phyloP scores from a whole-genome alignment of 2,888 invertebrate genomes.

The Muscina levida region DNA sequence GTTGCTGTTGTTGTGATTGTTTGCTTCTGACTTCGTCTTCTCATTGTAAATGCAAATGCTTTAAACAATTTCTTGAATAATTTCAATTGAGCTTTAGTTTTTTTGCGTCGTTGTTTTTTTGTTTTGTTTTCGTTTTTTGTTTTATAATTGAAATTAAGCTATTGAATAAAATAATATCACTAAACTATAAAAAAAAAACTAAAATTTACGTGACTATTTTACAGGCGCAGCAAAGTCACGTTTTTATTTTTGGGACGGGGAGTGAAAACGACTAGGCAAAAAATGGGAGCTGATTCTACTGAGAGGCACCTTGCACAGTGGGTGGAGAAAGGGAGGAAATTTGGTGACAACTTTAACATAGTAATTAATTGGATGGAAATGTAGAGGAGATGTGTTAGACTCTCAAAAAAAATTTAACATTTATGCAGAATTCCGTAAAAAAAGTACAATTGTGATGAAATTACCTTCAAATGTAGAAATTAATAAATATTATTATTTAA shows the following conservation, averaged over 20 bases:
- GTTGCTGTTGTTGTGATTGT: slow-evolving; percentile 33
- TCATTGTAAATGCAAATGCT: slow-evolving; percentile 11
- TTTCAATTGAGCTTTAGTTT: slow-evolving; percentile 38
- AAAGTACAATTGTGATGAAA: too few species aligned
- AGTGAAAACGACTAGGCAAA: slow-evolving; percentile 17
- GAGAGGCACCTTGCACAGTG: slow-evolving; percentile 43
- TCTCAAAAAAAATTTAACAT: too few species aligned
- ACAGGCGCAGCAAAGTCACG: slow-evolving; percentile 75
- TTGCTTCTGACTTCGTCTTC: slow-evolving; percentile 13
- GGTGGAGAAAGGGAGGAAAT: too few species aligned
- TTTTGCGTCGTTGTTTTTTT: slow-evolving; percentile 36
- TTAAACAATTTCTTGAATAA: slow-evolving; percentile 5
- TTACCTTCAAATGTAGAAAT: too few species aligned
- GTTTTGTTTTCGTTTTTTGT: slow-evolving; percentile 20
- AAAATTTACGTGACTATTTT: slow-evolving; percentile 76
- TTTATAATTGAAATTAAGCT: slow-evolving; percentile 56
- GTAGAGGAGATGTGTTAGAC: too few species aligned
- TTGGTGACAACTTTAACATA: too few species aligned
- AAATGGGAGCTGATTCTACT: slow-evolving; percentile 20
- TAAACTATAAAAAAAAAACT: slow-evolving; percentile 56
- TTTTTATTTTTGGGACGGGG: slow-evolving; percentile 66
- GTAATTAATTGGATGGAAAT: too few species aligned
- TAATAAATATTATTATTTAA: too few species aligned
- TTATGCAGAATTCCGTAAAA: too few species aligned
- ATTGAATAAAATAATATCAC: slow-evolving; percentile 30